Conservation (phyloP, 2,888 invertebrate genomes). For the Drosophila mercatorum region DNA sequence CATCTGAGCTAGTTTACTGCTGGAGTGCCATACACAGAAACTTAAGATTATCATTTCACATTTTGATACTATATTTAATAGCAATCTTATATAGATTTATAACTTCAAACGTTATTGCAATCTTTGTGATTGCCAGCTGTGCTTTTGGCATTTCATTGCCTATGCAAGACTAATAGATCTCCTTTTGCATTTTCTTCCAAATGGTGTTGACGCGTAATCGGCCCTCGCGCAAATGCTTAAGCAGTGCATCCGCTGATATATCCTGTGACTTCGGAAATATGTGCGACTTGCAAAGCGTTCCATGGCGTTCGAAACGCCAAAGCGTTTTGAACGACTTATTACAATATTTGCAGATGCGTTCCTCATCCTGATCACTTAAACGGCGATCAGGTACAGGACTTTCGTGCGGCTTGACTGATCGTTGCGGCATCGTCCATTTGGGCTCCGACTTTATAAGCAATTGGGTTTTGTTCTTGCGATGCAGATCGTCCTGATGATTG, state of each 20-base stretch:
- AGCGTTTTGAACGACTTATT: slow-evolving; percentile 59
- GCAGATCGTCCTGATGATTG: slow-evolving; percentile 66
- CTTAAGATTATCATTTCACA: not conserved
- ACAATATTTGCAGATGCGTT: slow-evolving; percentile 61
- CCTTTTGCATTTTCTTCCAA: slow-evolving; percentile 42
- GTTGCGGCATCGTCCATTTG: slow-evolving; percentile 30
- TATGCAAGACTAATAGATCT: not conserved
- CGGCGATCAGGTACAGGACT: not conserved
- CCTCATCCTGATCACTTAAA: slow-evolving; percentile 21
- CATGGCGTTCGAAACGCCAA: slow-evolving; percentile 57
- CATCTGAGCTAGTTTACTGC: not conserved
- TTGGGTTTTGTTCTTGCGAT: slow-evolving; percentile 53
- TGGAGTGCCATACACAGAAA: not conserved
- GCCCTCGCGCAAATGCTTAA: slow-evolving; percentile 54
- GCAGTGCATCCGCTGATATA: slow-evolving; percentile 32
- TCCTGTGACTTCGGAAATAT: not conserved
- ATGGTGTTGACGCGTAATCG: slow-evolving; percentile 51
- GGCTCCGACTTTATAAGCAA: slow-evolving; percentile 64
- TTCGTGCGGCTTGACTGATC: not conserved
- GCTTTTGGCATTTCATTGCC: not conserved
- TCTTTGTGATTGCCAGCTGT: not conserved
- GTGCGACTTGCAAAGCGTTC: slow-evolving; percentile 24
- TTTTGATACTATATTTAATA: not conserved
- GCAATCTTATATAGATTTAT: not conserved
- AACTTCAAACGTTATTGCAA: not conserved